Evolutionary conservation across 37 sponge, comb jelly and placozoan genomes (phyloP).

Genomic region (Cladorhizidae sp.): DNA sequence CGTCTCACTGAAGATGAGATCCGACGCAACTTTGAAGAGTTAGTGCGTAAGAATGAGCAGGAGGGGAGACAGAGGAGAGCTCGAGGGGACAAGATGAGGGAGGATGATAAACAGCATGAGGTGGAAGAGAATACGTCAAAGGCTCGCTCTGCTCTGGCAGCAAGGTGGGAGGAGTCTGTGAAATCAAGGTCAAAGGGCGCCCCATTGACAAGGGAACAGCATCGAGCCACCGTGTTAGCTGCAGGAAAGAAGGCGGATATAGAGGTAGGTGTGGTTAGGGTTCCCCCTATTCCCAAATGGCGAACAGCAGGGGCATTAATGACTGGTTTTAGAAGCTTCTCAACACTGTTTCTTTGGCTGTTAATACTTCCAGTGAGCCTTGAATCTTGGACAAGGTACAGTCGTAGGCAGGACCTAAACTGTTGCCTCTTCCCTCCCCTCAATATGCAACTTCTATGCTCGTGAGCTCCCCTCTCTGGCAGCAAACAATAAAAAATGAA

Average conservation of each 20-base stretch:
- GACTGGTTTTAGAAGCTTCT: no score
- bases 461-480: no score
- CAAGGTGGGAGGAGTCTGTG: slow-evolving; percentile 60
- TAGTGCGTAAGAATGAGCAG: slow-evolving; percentile 29
- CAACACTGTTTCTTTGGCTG: no score
- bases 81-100: slow-evolving; percentile 10
- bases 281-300: no score
- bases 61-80: slow-evolving; percentile 36
- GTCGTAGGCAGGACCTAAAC: no score
- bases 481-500: no score
- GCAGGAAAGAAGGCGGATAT: not conserved
- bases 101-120: slow-evolving; percentile 17
- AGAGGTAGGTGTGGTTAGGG: not conserved
- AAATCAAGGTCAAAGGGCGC: not conserved
- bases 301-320: no score
- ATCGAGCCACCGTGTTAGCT: not conserved
- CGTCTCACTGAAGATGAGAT: slow-evolving; percentile 41
- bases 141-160: slow-evolving; percentile 61
- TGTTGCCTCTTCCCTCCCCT: no score
- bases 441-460: no score
- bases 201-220: not conserved
- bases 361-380: no score
- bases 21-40: slow-evolving; percentile 1
- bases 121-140: slow-evolving; percentile 42
- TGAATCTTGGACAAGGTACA: no score